These are phyloP conservation scores for Peromyscus nudipes DNA, from an alignment of 2,797 vertebrate genomes.

Conservation along the genomic window DNA sequence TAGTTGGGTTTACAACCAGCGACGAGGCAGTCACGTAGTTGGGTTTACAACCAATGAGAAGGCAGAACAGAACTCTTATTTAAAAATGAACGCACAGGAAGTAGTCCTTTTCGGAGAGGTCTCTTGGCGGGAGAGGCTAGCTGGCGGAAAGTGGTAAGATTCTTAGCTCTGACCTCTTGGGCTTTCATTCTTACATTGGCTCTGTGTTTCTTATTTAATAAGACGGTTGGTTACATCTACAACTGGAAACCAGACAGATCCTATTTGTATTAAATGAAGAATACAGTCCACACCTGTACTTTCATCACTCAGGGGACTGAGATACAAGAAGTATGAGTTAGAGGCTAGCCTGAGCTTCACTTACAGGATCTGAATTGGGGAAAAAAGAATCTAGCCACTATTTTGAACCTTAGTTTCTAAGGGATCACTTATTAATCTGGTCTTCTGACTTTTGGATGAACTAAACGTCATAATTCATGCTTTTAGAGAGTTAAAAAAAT, in stretches of 20 bases:
- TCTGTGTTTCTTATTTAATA: too few species aligned
- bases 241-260: neutral
- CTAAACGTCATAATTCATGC: conserved; percentile 37
- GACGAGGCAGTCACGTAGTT: too few species aligned
- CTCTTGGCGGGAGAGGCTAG: too few species aligned
- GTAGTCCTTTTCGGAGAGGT: too few species aligned
- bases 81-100: too few species aligned
- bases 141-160: too few species aligned
- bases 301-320: neutral
- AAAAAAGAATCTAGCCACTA: conserved; percentile 28
- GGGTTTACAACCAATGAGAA: too few species aligned
- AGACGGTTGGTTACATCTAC: too few species aligned
- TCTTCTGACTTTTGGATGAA: conserved; percentile 32
- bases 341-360: neutral
- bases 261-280: conserved; percentile 25
- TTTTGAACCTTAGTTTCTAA: conserved; percentile 65
- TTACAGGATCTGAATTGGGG: neutral
- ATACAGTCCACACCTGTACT: neutral
- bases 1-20: too few species aligned
- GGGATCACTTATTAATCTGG: conserved; percentile 29
- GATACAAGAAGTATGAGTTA: neutral
- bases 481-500: conserved; percentile 59
- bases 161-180: too few species aligned
- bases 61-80: too few species aligned
- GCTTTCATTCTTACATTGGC: too few species aligned